Conservation (phyloP, 2,113 vertebrate genomes). For the Dasypus novemcinctus region DNA sequence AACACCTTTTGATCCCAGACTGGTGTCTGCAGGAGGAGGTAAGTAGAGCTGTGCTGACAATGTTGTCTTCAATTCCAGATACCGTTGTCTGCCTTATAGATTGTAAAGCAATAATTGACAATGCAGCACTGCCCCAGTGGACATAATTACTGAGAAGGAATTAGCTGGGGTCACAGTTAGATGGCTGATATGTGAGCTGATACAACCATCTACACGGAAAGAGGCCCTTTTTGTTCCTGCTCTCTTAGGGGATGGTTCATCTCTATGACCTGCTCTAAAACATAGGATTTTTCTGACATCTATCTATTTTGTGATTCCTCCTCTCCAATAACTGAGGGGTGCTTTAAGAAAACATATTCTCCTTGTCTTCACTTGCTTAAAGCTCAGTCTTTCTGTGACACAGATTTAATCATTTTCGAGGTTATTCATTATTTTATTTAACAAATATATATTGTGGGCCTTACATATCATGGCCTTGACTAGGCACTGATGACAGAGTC, state of each 20-base stretch:
- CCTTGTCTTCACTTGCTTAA: not conserved
- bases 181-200: not conserved
- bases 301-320: not conserved
- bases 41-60: not conserved
- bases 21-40: not conserved
- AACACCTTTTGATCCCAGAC: conserved; percentile 17
- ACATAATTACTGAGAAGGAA: not conserved
- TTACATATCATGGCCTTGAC: not conserved
- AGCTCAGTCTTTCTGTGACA: not conserved
- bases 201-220: not conserved
- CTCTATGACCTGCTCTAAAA: not conserved
- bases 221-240: not conserved
- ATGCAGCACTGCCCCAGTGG: no score
- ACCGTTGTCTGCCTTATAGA: not conserved
- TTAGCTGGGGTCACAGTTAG: not conserved
- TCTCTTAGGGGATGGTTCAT: not conserved
- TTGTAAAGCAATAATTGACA: not conserved
- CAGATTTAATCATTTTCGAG: not conserved
- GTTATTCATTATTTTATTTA: not conserved
- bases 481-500: not conserved
- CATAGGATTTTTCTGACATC: not conserved
- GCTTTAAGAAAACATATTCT: not conserved
- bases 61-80: not conserved
- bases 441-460: not conserved
- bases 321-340: not conserved